Conservation (phyloP, 2,888 invertebrate species). For the Drosophila koepferae region DNA sequence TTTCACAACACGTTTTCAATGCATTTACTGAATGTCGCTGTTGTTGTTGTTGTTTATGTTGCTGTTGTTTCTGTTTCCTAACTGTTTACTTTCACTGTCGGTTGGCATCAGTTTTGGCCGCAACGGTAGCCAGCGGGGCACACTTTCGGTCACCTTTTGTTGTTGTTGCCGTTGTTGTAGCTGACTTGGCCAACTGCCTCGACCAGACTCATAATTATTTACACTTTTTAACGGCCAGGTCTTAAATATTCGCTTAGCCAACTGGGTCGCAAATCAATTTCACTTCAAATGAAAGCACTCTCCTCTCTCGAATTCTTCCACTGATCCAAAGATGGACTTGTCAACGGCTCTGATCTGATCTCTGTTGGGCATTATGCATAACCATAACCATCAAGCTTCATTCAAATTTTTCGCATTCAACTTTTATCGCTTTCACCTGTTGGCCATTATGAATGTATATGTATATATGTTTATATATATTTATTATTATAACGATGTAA, state of each 20-base stretch:
- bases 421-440: conserved; percentile 67
- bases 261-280: conserved; percentile 80
- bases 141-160: conserved; percentile 57
- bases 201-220: conserved; percentile 74
- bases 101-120: conserved; percentile 50
- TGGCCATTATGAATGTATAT: conserved; percentile 39
- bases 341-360: conserved; percentile 51
- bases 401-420: conserved; percentile 21
- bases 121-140: conserved; percentile 67
- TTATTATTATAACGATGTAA: conserved; percentile 12
- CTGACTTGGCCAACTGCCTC: conserved; percentile 36
- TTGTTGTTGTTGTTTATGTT: conserved; percentile 31
- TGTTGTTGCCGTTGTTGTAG: conserved; percentile 26
- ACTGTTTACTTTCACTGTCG: conserved; percentile 78
- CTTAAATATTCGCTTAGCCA: conserved; percentile 67
- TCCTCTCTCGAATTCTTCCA: conserved; percentile 45
- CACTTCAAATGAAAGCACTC: conserved; percentile 76
- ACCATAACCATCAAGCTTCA: conserved; percentile 32
- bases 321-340: conserved; percentile 68
- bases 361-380: conserved; percentile 41
- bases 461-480: conserved; percentile 7
- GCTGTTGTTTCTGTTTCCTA: conserved; percentile 52
- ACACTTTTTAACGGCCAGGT: conserved; percentile 70
- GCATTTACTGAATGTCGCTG: conserved; percentile 43
- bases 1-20: conserved; percentile 67